Percentiles rank a stretch among this genome's conserved stretches.
Conservation (phyloP, 2,113 vertebrate species). For the Serinus canaria region DNA sequence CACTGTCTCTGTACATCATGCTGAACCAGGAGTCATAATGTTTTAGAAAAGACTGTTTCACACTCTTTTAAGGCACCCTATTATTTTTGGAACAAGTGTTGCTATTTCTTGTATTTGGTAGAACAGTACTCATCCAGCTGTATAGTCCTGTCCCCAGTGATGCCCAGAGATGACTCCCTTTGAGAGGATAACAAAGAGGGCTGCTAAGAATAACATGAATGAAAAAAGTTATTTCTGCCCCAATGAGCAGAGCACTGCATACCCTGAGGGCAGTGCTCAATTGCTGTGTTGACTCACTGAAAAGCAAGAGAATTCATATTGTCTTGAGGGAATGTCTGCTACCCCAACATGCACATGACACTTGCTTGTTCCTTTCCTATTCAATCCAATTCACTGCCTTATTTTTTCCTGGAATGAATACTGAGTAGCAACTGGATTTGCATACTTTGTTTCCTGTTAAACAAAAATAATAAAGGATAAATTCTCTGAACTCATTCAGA, state of each 20-base stretch:
- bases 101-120: background rate
- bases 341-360: background rate
- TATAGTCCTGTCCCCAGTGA: background rate
- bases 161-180: background rate
- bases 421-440: background rate
- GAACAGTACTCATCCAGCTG: background rate
- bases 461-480: background rate
- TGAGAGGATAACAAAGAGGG: background rate
- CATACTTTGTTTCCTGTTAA: background rate
- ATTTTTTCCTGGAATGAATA: background rate
- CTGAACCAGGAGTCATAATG: background rate
- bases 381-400: background rate
- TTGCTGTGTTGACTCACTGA: background rate
- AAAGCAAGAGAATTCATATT: slow-evolving; percentile 2
- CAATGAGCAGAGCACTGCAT: background rate
- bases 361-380: background rate
- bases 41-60: background rate
- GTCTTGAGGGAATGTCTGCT: background rate
- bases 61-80: background rate
- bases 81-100: background rate
- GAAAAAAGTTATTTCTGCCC: background rate
- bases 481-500: background rate
- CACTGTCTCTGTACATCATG: background rate
- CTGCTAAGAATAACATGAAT: slow-evolving; percentile 19
- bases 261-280: background rate